Evolutionary conservation across 2,797 vertebrate species (phyloP).

Genomic region (Merluccius polli): DNA sequence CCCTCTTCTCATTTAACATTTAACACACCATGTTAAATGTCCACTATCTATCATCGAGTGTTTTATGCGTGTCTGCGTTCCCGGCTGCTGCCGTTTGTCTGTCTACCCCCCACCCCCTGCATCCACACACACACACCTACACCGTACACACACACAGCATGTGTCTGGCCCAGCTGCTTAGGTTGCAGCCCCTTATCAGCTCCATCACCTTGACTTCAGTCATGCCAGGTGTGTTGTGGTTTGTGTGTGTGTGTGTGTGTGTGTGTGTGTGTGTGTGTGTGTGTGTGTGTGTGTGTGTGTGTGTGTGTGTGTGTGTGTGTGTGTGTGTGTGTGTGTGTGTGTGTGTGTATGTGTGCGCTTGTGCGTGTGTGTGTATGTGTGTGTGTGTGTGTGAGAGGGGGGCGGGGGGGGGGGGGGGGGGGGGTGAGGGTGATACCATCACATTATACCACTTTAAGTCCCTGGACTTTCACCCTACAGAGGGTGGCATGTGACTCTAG

Average conservation of each 20-base stretch:
- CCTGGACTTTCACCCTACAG: not conserved
- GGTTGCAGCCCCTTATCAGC: constrained; percentile 25
- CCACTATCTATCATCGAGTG: not conserved
- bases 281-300: not conserved
- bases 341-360: not conserved
- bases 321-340: not conserved
- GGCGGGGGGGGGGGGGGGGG: not conserved
- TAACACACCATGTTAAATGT: not conserved
- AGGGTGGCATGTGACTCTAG: not conserved
- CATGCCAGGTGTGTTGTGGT: constrained; percentile 4
- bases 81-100: not conserved
- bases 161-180: constrained; percentile 25
- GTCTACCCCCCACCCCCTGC: not conserved
- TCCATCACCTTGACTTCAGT: constrained; percentile 39
- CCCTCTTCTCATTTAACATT: not conserved
- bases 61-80: not conserved
- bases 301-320: constrained; percentile 4
- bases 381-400: not conserved
- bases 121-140: not conserved
- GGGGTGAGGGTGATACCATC: not conserved
- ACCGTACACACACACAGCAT: not conserved
- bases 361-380: not conserved
- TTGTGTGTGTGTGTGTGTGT: not conserved
- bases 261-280: not conserved
- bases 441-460: not conserved